A percentile compares a stretch with the other conserved stretches of the same genome.
Evolutionary conservation across 2,797 vertebrate species (phyloP).

Genomic region (Thripadectes ignobilis): DNA sequence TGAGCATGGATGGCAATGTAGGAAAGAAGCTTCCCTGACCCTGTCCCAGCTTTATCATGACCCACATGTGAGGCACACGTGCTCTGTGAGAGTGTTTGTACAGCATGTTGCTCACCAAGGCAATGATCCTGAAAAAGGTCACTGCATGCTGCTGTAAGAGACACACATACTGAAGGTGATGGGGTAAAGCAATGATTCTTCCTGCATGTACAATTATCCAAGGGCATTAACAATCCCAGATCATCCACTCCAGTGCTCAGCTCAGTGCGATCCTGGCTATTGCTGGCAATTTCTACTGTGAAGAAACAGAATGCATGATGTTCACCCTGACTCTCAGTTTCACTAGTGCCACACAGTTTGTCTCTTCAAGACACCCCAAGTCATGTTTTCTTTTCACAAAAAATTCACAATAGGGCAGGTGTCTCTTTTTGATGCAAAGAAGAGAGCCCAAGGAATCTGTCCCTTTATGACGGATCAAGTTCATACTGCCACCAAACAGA

Average conservation of each 20-base stretch:
- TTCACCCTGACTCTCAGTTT: background rate
- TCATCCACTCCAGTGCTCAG: background rate
- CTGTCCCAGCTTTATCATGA: background rate
- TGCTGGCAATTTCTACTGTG: background rate
- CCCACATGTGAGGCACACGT: background rate
- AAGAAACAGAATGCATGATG: background rate
- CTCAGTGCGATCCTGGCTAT: background rate
- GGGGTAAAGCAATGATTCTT: background rate
- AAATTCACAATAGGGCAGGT: background rate
- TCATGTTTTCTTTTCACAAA: background rate
- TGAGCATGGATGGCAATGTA: background rate
- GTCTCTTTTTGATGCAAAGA: background rate
- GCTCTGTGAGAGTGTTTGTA: background rate
- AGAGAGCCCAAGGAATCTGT: background rate
- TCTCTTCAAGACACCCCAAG: background rate
- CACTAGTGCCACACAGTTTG: background rate
- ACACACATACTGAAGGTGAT: background rate
- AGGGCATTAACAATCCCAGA: background rate
- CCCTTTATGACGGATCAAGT: background rate
- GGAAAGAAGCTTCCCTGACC: background rate
- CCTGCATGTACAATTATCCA: background rate
- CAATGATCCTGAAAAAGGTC: background rate
- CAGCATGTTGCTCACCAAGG: rapidly evolving
- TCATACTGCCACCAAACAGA: background rate
- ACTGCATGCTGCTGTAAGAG: background rate